Evolutionary conservation across 2,888 invertebrate genomes (phyloP), one percentile per base, ranked within the genome.

Genomic region (Chouioia cunea): DNA sequence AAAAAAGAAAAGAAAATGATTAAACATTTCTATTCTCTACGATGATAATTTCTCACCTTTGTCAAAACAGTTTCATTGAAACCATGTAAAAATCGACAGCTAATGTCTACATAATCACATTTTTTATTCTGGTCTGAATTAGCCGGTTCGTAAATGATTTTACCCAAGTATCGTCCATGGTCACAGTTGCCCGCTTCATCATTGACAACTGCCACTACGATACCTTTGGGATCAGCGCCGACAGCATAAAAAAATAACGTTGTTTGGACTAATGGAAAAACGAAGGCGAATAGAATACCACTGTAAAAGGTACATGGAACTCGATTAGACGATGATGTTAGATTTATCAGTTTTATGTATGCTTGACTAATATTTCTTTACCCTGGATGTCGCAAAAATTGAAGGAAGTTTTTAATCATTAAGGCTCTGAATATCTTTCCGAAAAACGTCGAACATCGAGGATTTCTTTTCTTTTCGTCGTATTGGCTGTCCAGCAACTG

Each of bases 261-360:
- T 73, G 93, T 89, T 89, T 96, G 93, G 23, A 96, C 87, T 16
- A 96, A 87, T 15, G 97, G 97, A 80, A 97, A 92, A 67, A 94
- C 78, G 71, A 96, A 86, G 74, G 95, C 91, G 85, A 97, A 97
- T 74, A 93, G 85, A 36, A 96, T 87, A 47, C 95, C 93, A 8
- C 95, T 95, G 86, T n/a, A 70, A 75, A 43, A 65, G n/a, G n/a
- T n/a, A 87, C 87, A 77, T 67, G 58, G 48, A 68, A 56, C 43
- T 63, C 68, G 18, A 75, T 81, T 76, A 84, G 82, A 48, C 83
- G 83, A 47, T 50, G 46, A 54, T n/a, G 57, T 43, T 12, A 48
- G 27, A 50, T 16, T 36, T 16, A 16, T 50, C 3, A 54, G 22
- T 20, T 20, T 20, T 16, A 53, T 54, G 43, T 1, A n/a, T 43